phyloP scores from a whole-genome alignment of 2,888 invertebrate genomes.

The Eupithecia tripunctaria region DNA sequence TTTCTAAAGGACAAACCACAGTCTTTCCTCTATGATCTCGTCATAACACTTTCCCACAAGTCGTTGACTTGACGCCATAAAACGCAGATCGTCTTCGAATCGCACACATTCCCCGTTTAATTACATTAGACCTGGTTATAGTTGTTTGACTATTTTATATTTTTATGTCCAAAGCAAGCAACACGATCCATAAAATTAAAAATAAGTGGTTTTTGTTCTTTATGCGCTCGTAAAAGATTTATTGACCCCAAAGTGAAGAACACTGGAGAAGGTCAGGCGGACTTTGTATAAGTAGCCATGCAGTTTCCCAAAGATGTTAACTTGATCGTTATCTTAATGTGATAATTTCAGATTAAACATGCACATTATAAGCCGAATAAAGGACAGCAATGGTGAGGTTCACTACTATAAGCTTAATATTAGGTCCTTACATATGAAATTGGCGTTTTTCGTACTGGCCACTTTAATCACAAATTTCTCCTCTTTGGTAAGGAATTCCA shows the following conservation, averaged over 20 bases:
- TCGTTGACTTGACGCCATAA: neutral
- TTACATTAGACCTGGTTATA: neutral
- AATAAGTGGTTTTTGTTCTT: conserved; percentile 5
- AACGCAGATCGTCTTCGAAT: neutral
- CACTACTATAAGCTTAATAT: too few species aligned
- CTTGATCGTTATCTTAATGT: neutral
- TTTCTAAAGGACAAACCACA: neutral
- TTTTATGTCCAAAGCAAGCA: neutral
- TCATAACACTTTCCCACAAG: neutral
- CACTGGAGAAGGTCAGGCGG: neutral
- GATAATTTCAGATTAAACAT: neutral
- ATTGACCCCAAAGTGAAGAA: conserved; percentile 12
- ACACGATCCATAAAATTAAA: conserved; percentile 15
- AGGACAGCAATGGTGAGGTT: neutral
- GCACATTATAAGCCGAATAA: neutral
- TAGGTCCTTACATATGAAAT: too few species aligned
- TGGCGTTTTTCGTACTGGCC: too few species aligned
- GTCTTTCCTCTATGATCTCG: neutral
- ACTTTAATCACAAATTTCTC: too few species aligned
- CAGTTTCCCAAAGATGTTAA: neutral
- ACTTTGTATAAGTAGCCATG: neutral
- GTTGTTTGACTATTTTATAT: conserved; percentile 10
- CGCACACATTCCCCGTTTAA: conserved; percentile 7
- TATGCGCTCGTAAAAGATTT: conserved; percentile 14
- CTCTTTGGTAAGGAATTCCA: too few species aligned